Evolutionary conservation across 1,140 invertebrate genomes (phyloP).

Genomic region (Brachystomella parvula): DNA sequence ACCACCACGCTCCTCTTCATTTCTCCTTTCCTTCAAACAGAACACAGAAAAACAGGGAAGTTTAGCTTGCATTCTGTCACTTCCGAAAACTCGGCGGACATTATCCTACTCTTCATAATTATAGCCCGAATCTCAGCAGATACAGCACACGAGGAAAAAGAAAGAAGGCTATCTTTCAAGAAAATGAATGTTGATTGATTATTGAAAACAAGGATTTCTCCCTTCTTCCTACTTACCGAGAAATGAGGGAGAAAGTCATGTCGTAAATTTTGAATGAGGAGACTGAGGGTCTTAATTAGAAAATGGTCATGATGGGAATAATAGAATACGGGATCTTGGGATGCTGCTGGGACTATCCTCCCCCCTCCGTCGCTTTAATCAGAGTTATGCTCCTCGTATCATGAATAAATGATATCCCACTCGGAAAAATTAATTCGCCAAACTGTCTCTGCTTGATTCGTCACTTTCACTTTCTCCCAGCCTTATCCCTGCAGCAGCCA

Average conservation of each 20-base stretch:
- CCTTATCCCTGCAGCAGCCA: background rate
- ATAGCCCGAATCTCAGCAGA: background rate
- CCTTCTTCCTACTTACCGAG: background rate
- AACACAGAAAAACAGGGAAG: background rate
- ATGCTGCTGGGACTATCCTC: slow-evolving; percentile 20
- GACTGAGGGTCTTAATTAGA: slow-evolving; percentile 36
- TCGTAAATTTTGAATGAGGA: slow-evolving; percentile 37
- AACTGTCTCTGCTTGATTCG: slow-evolving; percentile 39
- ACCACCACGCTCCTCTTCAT: background rate
- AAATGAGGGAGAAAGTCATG: slow-evolving; percentile 13
- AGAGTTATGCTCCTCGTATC: slow-evolving; percentile 37
- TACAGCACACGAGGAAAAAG: background rate
- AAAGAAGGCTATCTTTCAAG: background rate
- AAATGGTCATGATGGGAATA: slow-evolving; percentile 38
- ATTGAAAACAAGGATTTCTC: background rate
- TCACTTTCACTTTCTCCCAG: slow-evolving; percentile 26
- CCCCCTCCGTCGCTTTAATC: slow-evolving; percentile 39
- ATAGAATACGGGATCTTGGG: slow-evolving; percentile 19
- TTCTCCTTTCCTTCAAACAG: background rate
- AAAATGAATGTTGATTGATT: background rate
- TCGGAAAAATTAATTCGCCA: slow-evolving; percentile 39
- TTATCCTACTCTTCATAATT: background rate
- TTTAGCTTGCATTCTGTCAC: background rate
- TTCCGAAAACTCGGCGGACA: too few species aligned
- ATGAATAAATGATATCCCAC: slow-evolving; percentile 40